phyloP scores from a whole-genome alignment of 2,888 invertebrate genomes.

The Venustoraphidia nigricollis region DNA sequence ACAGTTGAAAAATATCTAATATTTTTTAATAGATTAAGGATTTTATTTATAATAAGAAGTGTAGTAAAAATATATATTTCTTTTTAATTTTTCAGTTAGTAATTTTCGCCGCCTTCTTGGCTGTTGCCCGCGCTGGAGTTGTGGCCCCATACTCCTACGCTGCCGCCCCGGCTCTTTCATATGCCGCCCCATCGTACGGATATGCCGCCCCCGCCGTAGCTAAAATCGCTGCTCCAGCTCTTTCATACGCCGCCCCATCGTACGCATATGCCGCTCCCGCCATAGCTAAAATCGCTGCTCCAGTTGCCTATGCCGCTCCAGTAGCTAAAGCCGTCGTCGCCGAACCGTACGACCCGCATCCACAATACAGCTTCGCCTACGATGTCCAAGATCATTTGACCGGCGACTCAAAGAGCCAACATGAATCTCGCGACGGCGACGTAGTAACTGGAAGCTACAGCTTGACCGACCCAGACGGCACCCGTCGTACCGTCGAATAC shows the following conservation, averaged over 20 bases:
- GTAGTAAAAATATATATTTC: too few relatives aligned
- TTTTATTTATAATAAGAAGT: neutral
- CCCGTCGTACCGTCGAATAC: constrained; percentile 31
- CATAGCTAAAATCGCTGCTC: neutral
- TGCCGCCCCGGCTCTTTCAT: neutral
- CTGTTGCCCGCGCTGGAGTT: constrained; percentile 15
- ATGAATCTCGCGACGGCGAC: constrained; percentile 28
- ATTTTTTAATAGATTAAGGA: neutral
- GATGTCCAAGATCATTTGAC: constrained; percentile 36
- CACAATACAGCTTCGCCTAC: constrained; percentile 32
- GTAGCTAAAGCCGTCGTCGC: constrained; percentile 21
- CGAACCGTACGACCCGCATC: constrained; percentile 18
- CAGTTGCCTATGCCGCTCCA: constrained; percentile 17
- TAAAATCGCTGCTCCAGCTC: neutral
- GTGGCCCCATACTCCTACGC: constrained; percentile 1
- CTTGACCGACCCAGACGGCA: constrained; percentile 31
- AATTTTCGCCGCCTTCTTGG: constrained; percentile 16
- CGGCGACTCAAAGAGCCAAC: constrained; percentile 31
- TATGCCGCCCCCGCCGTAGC: neutral
- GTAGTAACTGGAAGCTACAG: constrained; percentile 30
- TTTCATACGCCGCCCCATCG: constrained; percentile 7
- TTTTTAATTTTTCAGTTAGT: constrained; percentile 14
- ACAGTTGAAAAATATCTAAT: neutral
- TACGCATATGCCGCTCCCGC: constrained; percentile 8
- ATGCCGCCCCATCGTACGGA: neutral